Conservation (phyloP, 2,888 invertebrate genomes). For the Tinea pellionella region DNA sequence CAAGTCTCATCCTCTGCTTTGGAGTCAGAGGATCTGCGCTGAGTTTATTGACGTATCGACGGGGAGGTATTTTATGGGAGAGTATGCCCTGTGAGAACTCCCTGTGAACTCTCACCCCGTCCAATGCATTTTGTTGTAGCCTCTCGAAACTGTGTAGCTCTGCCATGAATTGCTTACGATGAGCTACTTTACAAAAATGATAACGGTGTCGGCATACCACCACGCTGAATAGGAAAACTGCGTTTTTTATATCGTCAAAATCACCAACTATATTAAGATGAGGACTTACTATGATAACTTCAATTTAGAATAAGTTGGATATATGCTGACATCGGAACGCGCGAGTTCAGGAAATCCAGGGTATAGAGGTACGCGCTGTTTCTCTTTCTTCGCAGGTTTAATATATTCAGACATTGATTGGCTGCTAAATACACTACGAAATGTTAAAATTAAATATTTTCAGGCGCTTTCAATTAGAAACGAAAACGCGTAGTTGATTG, state of each 20-base stretch:
- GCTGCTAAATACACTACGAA: neutral
- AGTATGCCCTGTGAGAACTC: constrained; percentile 70
- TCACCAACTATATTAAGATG: neutral
- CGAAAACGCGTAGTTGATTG: neutral
- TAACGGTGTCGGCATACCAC: constrained; percentile 75
- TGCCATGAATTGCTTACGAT: constrained; percentile 69
- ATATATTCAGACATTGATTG: neutral
- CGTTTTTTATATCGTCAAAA: neutral
- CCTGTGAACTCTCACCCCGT: constrained; percentile 73
- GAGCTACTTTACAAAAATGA: constrained; percentile 56
- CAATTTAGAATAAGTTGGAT: constrained; percentile 71
- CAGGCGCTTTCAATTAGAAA: neutral
- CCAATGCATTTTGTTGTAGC: constrained; percentile 72
- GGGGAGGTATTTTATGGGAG: constrained; percentile 59
- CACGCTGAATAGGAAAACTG: constrained; percentile 43
- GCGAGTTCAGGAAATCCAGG: constrained; percentile 65
- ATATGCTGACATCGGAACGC: constrained; percentile 70
- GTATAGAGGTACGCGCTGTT: constrained; percentile 40
- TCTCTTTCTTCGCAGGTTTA: constrained; percentile 27
- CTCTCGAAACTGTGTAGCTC: constrained; percentile 72
- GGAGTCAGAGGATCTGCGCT: constrained; percentile 48
- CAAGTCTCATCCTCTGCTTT: constrained; percentile 52
- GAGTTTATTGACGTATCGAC: constrained; percentile 52
- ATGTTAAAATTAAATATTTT: neutral
- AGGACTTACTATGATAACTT: constrained; percentile 72